These are phyloP conservation scores for Drosophila malerkotliana DNA, from an alignment of 1,140 invertebrate genomes.

Conservation along the genomic window DNA sequence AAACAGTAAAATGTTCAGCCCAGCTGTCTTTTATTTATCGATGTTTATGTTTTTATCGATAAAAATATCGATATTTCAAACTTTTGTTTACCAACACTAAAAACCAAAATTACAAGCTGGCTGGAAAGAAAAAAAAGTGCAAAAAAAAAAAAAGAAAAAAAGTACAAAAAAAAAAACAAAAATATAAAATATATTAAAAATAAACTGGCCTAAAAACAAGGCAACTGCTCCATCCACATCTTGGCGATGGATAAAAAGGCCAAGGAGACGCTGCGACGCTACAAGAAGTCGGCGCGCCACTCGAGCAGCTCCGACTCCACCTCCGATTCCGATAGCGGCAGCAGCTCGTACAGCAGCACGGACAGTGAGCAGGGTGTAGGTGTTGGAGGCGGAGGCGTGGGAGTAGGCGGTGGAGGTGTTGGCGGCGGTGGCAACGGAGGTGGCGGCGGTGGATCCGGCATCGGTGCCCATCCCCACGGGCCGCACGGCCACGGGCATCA, in stretches of 20 bases:
- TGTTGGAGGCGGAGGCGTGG: slow-evolving; percentile 4
- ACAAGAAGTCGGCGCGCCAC: slow-evolving; percentile 74
- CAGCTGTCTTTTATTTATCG: no score
- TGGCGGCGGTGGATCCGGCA: not conserved
- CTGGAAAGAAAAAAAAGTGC: not conserved
- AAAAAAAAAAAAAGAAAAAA: not conserved
- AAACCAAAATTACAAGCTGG: not conserved
- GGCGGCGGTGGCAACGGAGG: slow-evolving; percentile 3
- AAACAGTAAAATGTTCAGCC: no score
- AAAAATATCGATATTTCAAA: not conserved
- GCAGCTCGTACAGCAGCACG: slow-evolving; percentile 76
- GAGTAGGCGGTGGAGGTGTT: slow-evolving; percentile 19
- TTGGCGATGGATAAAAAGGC: slow-evolving; percentile 77
- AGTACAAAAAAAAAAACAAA: not conserved
- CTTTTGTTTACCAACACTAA: not conserved
- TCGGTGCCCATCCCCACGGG: slow-evolving; percentile 17
- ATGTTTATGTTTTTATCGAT: not conserved
- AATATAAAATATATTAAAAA: not conserved
- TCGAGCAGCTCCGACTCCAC: slow-evolving; percentile 81
- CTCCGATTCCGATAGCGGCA: slow-evolving; percentile 72
- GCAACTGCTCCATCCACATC: not conserved
- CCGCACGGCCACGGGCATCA: slow-evolving; percentile 47
- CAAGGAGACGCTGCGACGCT: slow-evolving; percentile 74
- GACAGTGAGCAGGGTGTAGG: slow-evolving; percentile 63
- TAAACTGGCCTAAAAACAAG: not conserved